Evolutionary conservation across 1,140 invertebrate species (phyloP), one percentile per base, ranked within the genome.

Genomic region (Phymorhynchus buccinoides): DNA sequence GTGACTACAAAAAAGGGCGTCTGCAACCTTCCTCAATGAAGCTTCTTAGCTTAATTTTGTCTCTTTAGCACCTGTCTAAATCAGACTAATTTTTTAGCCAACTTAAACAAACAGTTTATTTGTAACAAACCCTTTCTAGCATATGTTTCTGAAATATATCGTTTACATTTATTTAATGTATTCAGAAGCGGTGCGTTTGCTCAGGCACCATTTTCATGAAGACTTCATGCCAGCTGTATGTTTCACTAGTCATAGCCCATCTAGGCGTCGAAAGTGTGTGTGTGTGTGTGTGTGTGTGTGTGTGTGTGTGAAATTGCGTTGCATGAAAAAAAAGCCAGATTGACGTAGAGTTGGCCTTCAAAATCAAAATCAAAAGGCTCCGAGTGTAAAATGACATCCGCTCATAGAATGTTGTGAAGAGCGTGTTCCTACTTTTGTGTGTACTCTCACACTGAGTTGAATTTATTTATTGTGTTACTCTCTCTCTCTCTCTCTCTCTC

Each of bases 81-180:
- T 6, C 22, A 12, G 62, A 52, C 22, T 66, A 66, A 41, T 9
- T 39, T 75, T 75, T 39, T 41, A 22, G 37, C 4, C 3, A 75
- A 41, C 18, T 41, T 16, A 27, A 75, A 1, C 18, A 75, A 22
- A 71, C 37, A 41, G 32, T 39, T 1, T 41, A 12, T 4, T 75
- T 2, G 37, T 7, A 16, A 75, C 37, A 22, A 41, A 14, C 18
- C 3, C 39, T 41, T 75, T 75, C 4, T 39, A 6, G 12, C 1
- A 18, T 22, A 30, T 39, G 12, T 37, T 41, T 6, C 71, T 18
- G 71, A 75, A 75, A 75, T 22, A 32, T 41, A 39, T 41, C 71
- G 12, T 48, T 48, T 73, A 16, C 71, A 30, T 48, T 48, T 73
- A 16, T 6, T 48, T 79, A 79, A 79, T 79, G 48, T 79, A 79